A percentile compares a stretch with the other conserved stretches of the same genome.
Evolutionary conservation across 1,140 invertebrate genomes (phyloP).

Genomic region (Drosophila sulfurigaster): DNA sequence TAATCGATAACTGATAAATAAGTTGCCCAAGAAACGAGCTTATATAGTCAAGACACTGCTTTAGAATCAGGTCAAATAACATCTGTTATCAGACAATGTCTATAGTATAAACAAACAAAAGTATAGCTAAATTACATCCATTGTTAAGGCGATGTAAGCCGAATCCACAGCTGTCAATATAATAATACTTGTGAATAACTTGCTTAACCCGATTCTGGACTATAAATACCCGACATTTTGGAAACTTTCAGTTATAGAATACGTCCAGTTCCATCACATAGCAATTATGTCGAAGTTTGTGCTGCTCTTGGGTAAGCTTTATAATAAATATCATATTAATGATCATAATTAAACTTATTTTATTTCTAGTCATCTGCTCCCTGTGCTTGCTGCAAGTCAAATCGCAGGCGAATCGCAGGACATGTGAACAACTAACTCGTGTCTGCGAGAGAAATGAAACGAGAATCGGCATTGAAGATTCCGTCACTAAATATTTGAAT

Average conservation of each 20-base stretch:
- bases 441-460: conserved; percentile 26
- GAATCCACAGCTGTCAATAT: neutral
- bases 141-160: neutral
- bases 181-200: conserved; percentile 7
- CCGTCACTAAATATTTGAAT: conserved; percentile 43
- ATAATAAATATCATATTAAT: neutral
- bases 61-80: neutral
- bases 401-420: conserved; percentile 14
- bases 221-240: conserved; percentile 28
- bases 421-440: conserved; percentile 16
- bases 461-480: conserved; percentile 36
- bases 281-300: conserved; percentile 54
- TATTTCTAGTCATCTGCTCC: conserved; percentile 40
- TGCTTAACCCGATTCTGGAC: conserved; percentile 2
- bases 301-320: conserved; percentile 55
- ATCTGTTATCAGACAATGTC: neutral
- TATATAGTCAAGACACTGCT: conserved; percentile 22
- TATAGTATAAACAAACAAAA: neutral
- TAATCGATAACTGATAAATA: conserved; percentile 17
- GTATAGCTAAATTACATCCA: neutral
- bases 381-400: conserved; percentile 37
- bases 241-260: neutral
- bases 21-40: neutral
- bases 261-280: neutral
- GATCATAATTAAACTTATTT: neutral